Base-by-base conservation (phyloP, 2,888 invertebrate species). In the Timema podura region DNA sequence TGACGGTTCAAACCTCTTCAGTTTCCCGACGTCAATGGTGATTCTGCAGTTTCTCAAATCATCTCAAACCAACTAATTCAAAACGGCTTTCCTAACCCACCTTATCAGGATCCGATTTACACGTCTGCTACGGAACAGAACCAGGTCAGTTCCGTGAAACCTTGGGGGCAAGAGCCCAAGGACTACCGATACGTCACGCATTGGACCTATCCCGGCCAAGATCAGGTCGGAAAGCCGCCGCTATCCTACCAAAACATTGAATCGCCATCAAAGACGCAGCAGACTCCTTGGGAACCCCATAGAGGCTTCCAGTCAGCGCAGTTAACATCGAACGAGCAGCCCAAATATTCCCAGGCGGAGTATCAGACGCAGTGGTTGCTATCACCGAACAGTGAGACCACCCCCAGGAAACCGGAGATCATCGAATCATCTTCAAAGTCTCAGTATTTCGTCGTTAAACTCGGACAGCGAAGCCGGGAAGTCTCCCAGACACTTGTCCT, bases 201-300 rank as follows among this genome's bases (percentile, higher is more conserved):
- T 11, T 61, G 30, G 44, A 30, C 6, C 30, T 45, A 61, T 30
- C 61, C 44, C 10, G 61, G 61, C 15, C 30, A 30, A 11, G 61
- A 57, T 7, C 7, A 5, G 11, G 57, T 15, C 9, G 8, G 5
- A 9, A 15, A 61, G 10, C 61, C 8, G 3, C 44, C 61, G 1
- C 44, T 61, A 45, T 61, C 61, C 61, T 61, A 30, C 61, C 61
- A 61, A 45, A 61, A 30, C 61, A 11, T 61, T 45, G 30, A 9
- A 7, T 45, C 61, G 15, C 61, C 61, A 9, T 9, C 61, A 30
- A 30, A 6, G 30, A 3, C 16, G n/a, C n/a, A n/a, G n/a, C n/a
- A n/a, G 10, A 13, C 54, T 7, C 61, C 16, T 30, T 61, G 61
- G 61, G 61, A 5, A 45, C 30, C 61, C 2, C 10, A 9, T 11